Base-by-base conservation (phyloP, 2,888 invertebrate species). In the Autographa pulchrina region DNA sequence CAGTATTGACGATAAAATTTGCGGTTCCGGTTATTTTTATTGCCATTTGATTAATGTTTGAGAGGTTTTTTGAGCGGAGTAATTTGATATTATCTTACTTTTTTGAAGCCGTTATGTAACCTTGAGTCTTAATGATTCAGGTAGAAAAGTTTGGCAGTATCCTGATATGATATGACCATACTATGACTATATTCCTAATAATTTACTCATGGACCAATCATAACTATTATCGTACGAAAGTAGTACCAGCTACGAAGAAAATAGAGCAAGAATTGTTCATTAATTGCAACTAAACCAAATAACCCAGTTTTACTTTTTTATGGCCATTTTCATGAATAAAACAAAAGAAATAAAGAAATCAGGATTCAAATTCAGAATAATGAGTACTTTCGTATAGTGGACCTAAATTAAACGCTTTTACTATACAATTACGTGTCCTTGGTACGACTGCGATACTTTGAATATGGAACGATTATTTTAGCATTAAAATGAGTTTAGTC, bases 401-500 rank as follows among this genome's bases (percentile, higher is more conserved):
- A 18, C 54, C 38, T 48, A 59, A 60, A 69, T 69, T 25, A 75
- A 78, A 59, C 25, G n/a, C 7, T 1, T 41, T 18, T n/a, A 70
- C 63, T 35, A 52, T 75, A 68, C 64, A 64, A 78, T 78, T 71
- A 71, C 13, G 64, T 38, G 48, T 63, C 66, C 32, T 64, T 74
- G 61, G 64, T 71, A 62, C 11, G 43, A 32, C 43, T 18, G 54
- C 14, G 18, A 20, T 65, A 38, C 59, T 31, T 48, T 2, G 20
- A 54, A 25, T 56, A 56, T 2, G 25, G 71, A 75, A 65, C 72
- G 56, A 78, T 78, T 72, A 78, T 70, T 67, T 69, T 61, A 65
- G 41, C 65, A 75, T 78, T 72, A 75, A 65, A 68, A 72, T 65
- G 54, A 70, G 38, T 78, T 78, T 59, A 65, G 66, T n/a, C n/a